Base-by-base conservation (phyloP, 2,797 vertebrate species). In the Microtus californicus region DNA sequence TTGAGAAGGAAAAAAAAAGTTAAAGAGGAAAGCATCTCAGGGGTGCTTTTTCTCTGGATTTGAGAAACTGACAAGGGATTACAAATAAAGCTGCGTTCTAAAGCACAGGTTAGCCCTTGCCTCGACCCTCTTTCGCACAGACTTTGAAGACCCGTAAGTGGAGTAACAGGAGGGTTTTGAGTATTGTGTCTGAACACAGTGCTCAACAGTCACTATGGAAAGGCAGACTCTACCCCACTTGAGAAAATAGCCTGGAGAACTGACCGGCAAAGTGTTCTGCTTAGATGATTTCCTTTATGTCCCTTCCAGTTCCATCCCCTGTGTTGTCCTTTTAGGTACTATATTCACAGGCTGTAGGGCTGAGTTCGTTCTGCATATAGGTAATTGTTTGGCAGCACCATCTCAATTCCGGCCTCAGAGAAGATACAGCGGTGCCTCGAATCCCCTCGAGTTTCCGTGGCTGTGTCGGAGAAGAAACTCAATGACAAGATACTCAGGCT, bases 41-140 rank as follows among this genome's bases (percentile, higher is more conserved):
- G 85, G 74, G 40, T 25, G 23, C 29, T 34, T 91, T 92, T 92
- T 31, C 48, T 93, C 12, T 91, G 79, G 37, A 74, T 71, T 29
- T 87, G 61, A 78, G 45, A 89, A 91, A 87, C 76, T 71, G 27
- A 81, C 90, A 63, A 14, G 65, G 59, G 6, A 87, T 81, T 78
- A 11, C 82, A 95, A 90, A 95, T 80, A 82, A 91, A 85, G 25
- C 11, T 23, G 77, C 34, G 0, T 89, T 19, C 43, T 94, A 78
- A 95, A 95, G 34, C 91, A 19, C 21, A 93, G 63, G 34, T 92
- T 34, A 79, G 34, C 12, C 25, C 13, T 77, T 40, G 8, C n/a
- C 56, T 37, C 69, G 17, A 45, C 25, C 48, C 37, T 77, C 48
- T 83, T 76, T 69, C 27, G 12, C 2, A 74, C 51, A 78, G 79